Evolutionary conservation across 2,888 invertebrate genomes (phyloP).

Genomic region (Leucoma salicis): DNA sequence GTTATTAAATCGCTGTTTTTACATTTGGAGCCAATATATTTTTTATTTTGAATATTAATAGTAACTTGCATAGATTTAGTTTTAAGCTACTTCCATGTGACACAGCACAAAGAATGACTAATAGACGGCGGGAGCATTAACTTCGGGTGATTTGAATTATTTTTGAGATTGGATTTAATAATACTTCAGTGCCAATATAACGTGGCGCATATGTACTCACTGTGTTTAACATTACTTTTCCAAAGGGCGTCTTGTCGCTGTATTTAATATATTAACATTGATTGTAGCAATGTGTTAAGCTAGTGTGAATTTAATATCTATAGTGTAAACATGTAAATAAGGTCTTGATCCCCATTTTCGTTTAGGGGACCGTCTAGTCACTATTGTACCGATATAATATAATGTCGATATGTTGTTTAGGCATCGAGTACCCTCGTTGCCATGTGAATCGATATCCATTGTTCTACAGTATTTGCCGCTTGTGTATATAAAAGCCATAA

Average conservation of each 20-base stretch:
- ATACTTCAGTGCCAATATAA: conserved; percentile 51
- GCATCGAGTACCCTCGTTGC: conserved; percentile 9
- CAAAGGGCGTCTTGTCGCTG: conserved; percentile 47
- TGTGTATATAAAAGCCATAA: conserved; percentile 55
- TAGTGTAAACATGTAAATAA: conserved; percentile 66
- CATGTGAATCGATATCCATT: conserved; percentile 41
- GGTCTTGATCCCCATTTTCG: conserved; percentile 47
- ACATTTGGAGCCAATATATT: conserved; percentile 44
- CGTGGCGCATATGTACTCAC: conserved; percentile 37
- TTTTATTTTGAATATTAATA: conserved; percentile 48
- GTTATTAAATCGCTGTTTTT: conserved; percentile 35
- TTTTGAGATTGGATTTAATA: conserved; percentile 58
- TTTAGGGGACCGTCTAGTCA: conserved; percentile 69
- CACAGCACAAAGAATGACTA: conserved; percentile 66
- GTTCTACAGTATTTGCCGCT: conserved; percentile 59
- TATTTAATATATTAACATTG: conserved; percentile 42
- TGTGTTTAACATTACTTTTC: conserved; percentile 45
- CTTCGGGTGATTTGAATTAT: conserved; percentile 48
- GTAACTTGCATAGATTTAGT: conserved; percentile 51
- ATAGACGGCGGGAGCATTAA: conserved; percentile 53
- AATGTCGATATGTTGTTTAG: conserved; percentile 30
- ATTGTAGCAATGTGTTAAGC: conserved; percentile 55
- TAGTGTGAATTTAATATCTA: conserved; percentile 69
- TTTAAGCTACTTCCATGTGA: conserved; percentile 66
- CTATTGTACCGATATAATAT: conserved; percentile 54